phyloP scores from a whole-genome alignment of 2,888 invertebrate genomes.

The Dicycla oo region DNA sequence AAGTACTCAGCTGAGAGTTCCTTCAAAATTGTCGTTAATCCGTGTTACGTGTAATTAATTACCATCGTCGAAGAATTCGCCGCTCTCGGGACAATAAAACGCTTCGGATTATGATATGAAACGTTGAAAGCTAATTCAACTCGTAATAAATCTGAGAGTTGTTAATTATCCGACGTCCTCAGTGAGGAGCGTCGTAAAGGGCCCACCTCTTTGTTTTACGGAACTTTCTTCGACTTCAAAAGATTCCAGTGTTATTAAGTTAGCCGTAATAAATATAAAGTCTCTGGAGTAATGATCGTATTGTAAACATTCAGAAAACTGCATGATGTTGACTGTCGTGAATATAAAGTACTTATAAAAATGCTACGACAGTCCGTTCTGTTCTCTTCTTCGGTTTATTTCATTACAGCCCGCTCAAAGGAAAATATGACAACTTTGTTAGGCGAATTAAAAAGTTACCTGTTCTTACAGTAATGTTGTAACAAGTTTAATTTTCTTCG shows the following conservation, averaged over 20 bases:
- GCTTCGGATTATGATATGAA: slow-evolving; percentile 87
- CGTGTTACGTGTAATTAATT: slow-evolving; percentile 85
- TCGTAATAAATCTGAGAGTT: slow-evolving; percentile 86
- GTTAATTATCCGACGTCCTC: slow-evolving; percentile 83
- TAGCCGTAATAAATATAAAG: slow-evolving; percentile 73
- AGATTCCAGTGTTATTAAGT: slow-evolving; percentile 77
- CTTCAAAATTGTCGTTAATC: slow-evolving; percentile 77
- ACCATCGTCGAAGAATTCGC: slow-evolving; percentile 70
- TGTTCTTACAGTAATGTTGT: slow-evolving; percentile 82
- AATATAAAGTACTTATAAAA: slow-evolving; percentile 77
- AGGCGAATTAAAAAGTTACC: slow-evolving; percentile 87
- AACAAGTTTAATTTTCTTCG: slow-evolving; percentile 84
- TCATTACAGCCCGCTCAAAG: slow-evolving; percentile 81
- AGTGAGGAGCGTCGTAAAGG: slow-evolving; percentile 76
- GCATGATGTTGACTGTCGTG: slow-evolving; percentile 52
- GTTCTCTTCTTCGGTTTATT: slow-evolving; percentile 77
- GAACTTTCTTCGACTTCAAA: slow-evolving; percentile 79
- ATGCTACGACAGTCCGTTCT: slow-evolving; percentile 74
- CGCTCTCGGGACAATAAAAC: slow-evolving; percentile 81
- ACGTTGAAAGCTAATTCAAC: slow-evolving; percentile 86
- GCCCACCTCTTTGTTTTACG: slow-evolving; percentile 78
- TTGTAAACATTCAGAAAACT: slow-evolving; percentile 72
- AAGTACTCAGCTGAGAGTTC: slow-evolving; percentile 73
- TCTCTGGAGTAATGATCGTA: slow-evolving; percentile 63
- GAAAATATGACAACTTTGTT: slow-evolving; percentile 86